Base-by-base conservation (phyloP, 35 echinoderm and acorn worm genomes). In the Heliocidaris erythrogramma region DNA sequence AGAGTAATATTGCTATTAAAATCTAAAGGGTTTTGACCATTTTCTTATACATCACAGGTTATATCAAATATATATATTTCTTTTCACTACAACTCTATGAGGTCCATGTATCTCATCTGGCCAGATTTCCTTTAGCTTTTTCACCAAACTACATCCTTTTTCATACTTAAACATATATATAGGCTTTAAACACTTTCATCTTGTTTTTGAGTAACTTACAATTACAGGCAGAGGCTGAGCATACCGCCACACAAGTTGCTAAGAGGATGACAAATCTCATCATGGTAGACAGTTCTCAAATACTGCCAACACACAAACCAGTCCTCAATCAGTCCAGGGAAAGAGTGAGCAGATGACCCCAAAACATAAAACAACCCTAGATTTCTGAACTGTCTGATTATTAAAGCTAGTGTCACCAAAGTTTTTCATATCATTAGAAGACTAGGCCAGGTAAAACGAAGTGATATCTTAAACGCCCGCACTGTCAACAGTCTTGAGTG, bases 151-250 rank as follows among this genome's bases (percentile, higher is more conserved):
- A 52, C 12, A 52, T 50, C 4, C 9, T 4, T 52, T 52, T 2
- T 10, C 12, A 52, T 52, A 52, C 49, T 52, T 10, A 10, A 56
- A 56, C 52, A 56, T 56, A 56, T 10, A 12, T 56, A 42, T 42
- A 42, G n/a, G 50, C 50, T 13, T 53, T 10, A 53, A 10, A 53
- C 13, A 56, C 52, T 56, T 56, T 78, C n/a, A 21, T 27, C 24
- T 78, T 6, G 65, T n/a, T n/a, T n/a, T n/a, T 27, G 65, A 27
- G 27, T 78, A 32, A 92, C 91, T 92, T 92, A 92, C 91, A 30
- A 1, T 24, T 59, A 48, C 91, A 92, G 7, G 0, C 11, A 13
- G 13, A 30, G 50, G 91, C 91, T 9, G 91, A 27, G 49, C 91
- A 52, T 4, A 59, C 91, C 17, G 91, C 91, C 13, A 92, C 29